phyloP scores from a whole-genome alignment of 2,888 invertebrate genomes.

The Oscheius onirici region DNA sequence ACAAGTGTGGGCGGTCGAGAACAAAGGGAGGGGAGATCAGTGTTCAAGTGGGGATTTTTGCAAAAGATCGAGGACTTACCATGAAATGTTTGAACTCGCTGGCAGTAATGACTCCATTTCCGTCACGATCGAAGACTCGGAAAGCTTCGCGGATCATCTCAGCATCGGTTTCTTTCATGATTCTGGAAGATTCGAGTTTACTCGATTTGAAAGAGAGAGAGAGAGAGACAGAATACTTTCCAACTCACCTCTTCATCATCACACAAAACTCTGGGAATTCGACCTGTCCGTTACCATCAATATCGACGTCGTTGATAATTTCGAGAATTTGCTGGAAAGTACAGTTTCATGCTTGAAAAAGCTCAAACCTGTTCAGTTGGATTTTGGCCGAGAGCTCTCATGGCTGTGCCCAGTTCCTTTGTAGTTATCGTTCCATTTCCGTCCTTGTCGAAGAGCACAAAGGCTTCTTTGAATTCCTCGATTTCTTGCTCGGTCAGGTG shows the following conservation, averaged over 20 bases:
- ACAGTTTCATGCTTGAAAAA: neutral
- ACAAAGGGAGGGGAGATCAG: neutral
- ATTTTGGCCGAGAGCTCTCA: constrained; percentile 57
- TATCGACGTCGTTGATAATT: constrained; percentile 57
- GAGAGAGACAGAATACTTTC: neutral
- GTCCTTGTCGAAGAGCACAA: constrained; percentile 55
- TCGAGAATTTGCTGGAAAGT: constrained; percentile 56
- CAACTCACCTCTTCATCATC: constrained; percentile 60
- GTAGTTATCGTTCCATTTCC: constrained; percentile 57
- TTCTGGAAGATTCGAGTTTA: constrained; percentile 40
- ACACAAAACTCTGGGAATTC: constrained; percentile 63
- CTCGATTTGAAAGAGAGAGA: too few species aligned
- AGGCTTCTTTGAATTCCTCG: constrained; percentile 55
- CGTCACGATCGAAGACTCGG: constrained; percentile 59
- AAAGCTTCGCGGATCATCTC: constrained; percentile 71
- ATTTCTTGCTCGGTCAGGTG: constrained; percentile 53
- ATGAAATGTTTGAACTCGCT: constrained; percentile 66
- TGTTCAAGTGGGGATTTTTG: too few species aligned
- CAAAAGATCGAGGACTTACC: constrained; percentile 34
- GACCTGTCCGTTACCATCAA: constrained; percentile 61
- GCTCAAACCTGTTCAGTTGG: constrained; percentile 51
- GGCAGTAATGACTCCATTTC: constrained; percentile 64
- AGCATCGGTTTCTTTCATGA: constrained; percentile 67
- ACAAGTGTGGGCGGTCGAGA: neutral
- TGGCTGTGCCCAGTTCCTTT: constrained; percentile 54